phyloP scores from a whole-genome alignment of 2,113 vertebrate genomes.

The Ptilonorhynchus violaceus region DNA sequence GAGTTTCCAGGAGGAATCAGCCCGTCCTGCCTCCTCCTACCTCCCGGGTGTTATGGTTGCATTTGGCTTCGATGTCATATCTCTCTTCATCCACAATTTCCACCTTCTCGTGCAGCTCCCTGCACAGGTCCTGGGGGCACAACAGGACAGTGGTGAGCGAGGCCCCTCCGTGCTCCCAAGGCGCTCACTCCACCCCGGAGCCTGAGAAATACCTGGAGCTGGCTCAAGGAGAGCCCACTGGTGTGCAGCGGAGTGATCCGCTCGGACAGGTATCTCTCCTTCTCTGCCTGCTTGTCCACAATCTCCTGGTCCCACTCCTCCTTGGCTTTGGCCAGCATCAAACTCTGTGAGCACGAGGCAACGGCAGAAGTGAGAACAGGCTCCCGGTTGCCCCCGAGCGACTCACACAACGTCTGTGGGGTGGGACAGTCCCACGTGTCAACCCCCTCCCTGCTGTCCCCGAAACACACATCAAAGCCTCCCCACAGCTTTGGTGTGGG shows the following conservation, averaged over 20 bases:
- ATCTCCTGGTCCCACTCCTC: conserved; percentile 90
- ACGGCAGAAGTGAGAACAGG: neutral
- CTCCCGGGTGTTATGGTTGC: conserved; percentile 89
- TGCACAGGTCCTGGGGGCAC: conserved; percentile 83
- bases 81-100: conserved; percentile 91
- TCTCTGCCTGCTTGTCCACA: conserved; percentile 85
- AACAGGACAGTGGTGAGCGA: rapidly evolving
- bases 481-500: neutral
- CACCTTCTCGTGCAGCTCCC: conserved; percentile 86
- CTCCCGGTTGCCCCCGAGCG: neutral
- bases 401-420: rapidly evolving
- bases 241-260: conserved; percentile 76
- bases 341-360: conserved; percentile 71
- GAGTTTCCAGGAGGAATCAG: neutral
- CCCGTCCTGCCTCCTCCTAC: conserved; percentile 56
- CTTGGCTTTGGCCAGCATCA: conserved; percentile 94
- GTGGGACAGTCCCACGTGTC: neutral
- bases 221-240: conserved; percentile 76
- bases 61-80: conserved; percentile 92
- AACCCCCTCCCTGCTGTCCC: neutral
- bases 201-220: conserved; percentile 82
- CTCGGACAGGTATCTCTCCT: conserved; percentile 83
- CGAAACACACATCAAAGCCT: neutral
- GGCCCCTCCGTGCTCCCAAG: neutral
- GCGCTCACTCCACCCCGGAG: rapidly evolving